Conservation (phyloP, 2,797 vertebrate genomes). For the Varecia variegata region DNA sequence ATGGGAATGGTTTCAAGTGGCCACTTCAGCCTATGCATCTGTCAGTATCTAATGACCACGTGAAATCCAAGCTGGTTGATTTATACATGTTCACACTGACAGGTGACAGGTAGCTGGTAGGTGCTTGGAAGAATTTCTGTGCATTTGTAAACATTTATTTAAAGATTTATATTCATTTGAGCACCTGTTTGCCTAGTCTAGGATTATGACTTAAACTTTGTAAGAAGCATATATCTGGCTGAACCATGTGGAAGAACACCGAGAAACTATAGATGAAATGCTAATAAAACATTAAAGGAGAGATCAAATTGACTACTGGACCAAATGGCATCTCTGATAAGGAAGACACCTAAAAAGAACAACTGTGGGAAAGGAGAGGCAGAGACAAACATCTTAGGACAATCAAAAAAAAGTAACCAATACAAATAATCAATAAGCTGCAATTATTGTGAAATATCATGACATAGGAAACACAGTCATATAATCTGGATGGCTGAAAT, state of each 20-base stretch:
- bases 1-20: not conserved
- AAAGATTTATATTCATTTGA: not conserved
- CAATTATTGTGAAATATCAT: not conserved
- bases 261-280: constrained; percentile 39
- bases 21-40: not conserved
- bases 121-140: not conserved
- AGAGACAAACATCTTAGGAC: not conserved
- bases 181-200: not conserved
- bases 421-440: not conserved
- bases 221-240: not conserved
- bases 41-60: not conserved
- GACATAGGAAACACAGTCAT: not conserved
- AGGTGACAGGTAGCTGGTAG: not conserved
- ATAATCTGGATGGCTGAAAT: not conserved
- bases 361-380: not conserved
- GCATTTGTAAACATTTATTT: not conserved
- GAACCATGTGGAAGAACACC: not conserved
- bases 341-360: not conserved
- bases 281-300: constrained; percentile 62
- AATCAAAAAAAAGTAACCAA: not conserved
- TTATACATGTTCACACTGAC: not conserved
- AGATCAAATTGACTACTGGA: constrained; percentile 16
- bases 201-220: not conserved
- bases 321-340: constrained; percentile 33
- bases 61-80: constrained; percentile 20